A percentile compares a stretch with the other conserved stretches of the same genome.
Evolutionary conservation across 2,797 vertebrate genomes (phyloP).

Genomic region (Australoheros facetus): DNA sequence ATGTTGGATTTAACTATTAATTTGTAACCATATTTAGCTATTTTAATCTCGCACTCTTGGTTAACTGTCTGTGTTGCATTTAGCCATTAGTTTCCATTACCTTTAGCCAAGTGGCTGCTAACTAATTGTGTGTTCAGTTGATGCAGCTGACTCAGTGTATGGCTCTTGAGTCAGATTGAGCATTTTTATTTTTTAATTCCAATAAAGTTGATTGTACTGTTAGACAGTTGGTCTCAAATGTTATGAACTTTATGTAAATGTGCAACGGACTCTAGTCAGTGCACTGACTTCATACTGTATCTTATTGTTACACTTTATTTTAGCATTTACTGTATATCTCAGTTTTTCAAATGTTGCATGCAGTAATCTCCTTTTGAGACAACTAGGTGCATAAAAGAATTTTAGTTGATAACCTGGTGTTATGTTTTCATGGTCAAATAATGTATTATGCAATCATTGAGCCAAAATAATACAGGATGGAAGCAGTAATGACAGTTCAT

Average conservation of each 20-base stretch:
- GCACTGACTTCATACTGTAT: too few species aligned
- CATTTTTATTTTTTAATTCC: too few species aligned
- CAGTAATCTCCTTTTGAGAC: neutral
- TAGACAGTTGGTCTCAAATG: neutral
- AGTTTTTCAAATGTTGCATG: neutral
- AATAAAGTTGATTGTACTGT: neutral
- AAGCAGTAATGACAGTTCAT: neutral
- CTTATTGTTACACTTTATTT: neutral
- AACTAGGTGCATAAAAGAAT: neutral
- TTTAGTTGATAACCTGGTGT: neutral
- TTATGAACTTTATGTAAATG: neutral
- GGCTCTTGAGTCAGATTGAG: neutral
- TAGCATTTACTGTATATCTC: neutral
- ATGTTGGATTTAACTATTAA: neutral
- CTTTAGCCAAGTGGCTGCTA: neutral
- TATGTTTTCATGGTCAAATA: constrained; percentile 1
- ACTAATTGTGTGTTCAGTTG: neutral
- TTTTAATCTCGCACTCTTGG: neutral
- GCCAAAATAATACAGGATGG: neutral
- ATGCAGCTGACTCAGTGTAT: neutral
- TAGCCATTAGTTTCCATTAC: neutral
- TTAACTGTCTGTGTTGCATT: neutral
- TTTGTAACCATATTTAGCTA: neutral
- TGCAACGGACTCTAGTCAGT: too few species aligned
- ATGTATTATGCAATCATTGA: neutral